phyloP scores from a whole-genome alignment of 2,113 vertebrate genomes.

The Lycocorax pyrrhopterus region DNA sequence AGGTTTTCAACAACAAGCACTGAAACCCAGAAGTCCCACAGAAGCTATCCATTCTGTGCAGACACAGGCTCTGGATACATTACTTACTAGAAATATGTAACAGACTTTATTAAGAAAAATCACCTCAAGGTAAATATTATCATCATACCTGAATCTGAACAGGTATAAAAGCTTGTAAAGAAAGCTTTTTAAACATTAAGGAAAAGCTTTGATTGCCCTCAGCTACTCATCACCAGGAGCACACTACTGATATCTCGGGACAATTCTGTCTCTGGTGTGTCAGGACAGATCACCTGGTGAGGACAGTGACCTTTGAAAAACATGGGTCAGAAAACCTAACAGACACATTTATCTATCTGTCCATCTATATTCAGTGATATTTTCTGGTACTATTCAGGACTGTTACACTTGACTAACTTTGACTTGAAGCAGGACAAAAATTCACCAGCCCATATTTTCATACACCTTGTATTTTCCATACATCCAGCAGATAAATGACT shows the following conservation, averaged over 20 bases:
- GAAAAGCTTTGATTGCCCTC: not conserved
- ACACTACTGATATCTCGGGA: not conserved
- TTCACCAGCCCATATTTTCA: not conserved
- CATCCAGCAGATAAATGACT: not conserved
- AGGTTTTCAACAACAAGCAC: not conserved
- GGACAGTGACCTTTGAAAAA: not conserved
- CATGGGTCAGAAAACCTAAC: not conserved
- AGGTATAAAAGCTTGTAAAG: not conserved
- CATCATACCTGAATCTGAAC: not conserved
- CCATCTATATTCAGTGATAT: not conserved
- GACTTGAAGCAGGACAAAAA: not conserved
- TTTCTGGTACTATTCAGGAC: not conserved
- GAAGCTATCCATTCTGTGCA: not conserved
- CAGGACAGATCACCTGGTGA: not conserved
- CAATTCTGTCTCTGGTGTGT: not conserved
- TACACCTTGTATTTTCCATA: not conserved
- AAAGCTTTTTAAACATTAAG: not conserved
- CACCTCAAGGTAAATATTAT: not conserved
- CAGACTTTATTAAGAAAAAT: not conserved
- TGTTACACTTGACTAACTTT: not conserved
- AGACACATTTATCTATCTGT: not conserved
- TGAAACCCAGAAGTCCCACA: not conserved
- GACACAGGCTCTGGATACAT: not conserved
- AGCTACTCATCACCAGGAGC: not conserved
- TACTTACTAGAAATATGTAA: not conserved